Conservation (phyloP, 2,888 invertebrate species). For the Bibio marci region DNA sequence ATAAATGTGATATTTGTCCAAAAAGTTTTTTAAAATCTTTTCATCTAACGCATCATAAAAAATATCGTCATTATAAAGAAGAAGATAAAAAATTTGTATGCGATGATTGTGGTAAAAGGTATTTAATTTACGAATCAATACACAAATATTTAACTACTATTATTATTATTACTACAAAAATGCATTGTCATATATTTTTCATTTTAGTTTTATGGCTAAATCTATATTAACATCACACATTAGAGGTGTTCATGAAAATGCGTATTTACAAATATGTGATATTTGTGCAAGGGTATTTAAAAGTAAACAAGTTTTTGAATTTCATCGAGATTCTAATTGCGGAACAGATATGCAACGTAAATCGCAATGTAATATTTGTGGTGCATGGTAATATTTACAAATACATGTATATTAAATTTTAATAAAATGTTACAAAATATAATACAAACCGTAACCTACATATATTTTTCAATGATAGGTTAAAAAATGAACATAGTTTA, state of each 20-base stretch:
- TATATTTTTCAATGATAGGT: too few relatives aligned
- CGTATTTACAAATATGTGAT: conserved; percentile 3
- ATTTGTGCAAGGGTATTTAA: conserved; percentile 1
- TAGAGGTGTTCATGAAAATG: neutral
- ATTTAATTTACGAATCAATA: too few relatives aligned
- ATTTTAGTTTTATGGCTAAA: neutral
- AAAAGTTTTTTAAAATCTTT: conserved; percentile 21
- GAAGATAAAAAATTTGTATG: conserved; percentile 14
- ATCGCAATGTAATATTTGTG: too few relatives aligned
- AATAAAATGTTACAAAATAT: too few relatives aligned
- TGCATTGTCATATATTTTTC: too few relatives aligned
- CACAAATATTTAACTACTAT: too few relatives aligned
- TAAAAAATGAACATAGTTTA: neutral
- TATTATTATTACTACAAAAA: too few relatives aligned
- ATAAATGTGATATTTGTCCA: neutral
- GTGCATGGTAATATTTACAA: too few relatives aligned
- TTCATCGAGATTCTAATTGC: conserved; percentile 19
- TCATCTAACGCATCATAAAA: conserved; percentile 21
- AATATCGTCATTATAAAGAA: neutral
- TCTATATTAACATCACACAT: conserved; percentile 1
- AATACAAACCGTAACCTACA: too few relatives aligned
- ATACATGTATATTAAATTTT: too few relatives aligned
- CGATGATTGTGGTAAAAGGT: conserved; percentile 17
- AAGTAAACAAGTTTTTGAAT: conserved; percentile 18
- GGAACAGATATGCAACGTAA: too few relatives aligned